A percentile compares a stretch with the other conserved stretches of the same genome.
Conservation (phyloP, 2,113 vertebrate species). For the Anoura caudifer region DNA sequence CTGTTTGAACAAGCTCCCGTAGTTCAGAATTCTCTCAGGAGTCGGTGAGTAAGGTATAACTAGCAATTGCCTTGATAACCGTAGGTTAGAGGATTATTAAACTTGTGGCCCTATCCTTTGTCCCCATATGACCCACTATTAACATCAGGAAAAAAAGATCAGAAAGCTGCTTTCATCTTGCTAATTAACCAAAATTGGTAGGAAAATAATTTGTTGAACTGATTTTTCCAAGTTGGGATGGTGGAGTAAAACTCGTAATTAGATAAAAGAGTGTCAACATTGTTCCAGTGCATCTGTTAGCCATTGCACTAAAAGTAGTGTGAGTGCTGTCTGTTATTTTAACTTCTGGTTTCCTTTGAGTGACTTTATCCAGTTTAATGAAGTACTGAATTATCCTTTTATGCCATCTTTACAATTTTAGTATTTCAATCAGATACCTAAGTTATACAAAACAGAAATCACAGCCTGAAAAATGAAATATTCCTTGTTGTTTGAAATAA, state of each 20-base stretch:
- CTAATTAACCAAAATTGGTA: conserved; percentile 11
- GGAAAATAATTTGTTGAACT: conserved; percentile 1
- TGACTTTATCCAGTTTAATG: background rate
- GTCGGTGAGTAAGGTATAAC: background rate
- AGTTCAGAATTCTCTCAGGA: background rate
- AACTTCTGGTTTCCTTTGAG: background rate
- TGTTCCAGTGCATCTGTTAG: background rate
- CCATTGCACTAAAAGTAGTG: background rate
- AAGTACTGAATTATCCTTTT: background rate
- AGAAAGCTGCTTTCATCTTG: background rate
- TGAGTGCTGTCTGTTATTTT: background rate
- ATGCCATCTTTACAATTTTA: conserved; percentile 15
- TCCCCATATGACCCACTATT: background rate
- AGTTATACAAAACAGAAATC: background rate
- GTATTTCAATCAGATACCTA: conserved; percentile 3
- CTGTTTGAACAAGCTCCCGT: background rate
- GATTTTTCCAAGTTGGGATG: background rate
- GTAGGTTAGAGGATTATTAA: background rate
- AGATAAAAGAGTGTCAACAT: background rate
- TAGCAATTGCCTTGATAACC: background rate
- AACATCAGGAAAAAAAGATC: background rate
- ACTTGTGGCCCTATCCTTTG: background rate
- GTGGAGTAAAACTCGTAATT: background rate
- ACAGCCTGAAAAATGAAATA: background rate
- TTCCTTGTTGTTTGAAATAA: conserved; percentile 19